These are phyloP conservation scores for Trichogramma pretiosum DNA, from an alignment of 1,140 invertebrate species.

Conservation along the genomic window DNA sequence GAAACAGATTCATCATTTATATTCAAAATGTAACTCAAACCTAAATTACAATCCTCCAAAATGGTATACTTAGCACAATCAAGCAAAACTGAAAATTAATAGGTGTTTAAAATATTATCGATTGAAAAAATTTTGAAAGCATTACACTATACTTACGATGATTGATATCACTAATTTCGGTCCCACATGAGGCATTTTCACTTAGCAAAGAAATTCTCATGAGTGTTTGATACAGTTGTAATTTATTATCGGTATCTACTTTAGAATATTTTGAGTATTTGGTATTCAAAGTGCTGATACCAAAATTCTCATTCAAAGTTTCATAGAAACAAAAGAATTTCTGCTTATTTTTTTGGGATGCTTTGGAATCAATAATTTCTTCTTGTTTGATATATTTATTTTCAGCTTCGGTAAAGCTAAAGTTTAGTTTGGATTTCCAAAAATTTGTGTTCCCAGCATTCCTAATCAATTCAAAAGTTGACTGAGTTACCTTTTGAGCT, in stretches of 20 bases:
- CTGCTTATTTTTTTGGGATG: conserved; percentile 24
- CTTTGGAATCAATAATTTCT: conserved; percentile 15
- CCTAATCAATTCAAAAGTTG: conserved; percentile 37
- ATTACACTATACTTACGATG: conserved; percentile 30
- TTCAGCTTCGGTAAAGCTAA: conserved; percentile 22
- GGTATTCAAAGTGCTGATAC: conserved; percentile 32
- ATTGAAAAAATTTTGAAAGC: conserved; percentile 4
- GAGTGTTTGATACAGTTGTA: conserved; percentile 39
- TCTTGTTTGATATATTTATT: conserved; percentile 21
- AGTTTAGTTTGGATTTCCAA: conserved; percentile 37
- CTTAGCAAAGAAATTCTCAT: conserved; percentile 38
- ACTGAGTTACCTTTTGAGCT: conserved; percentile 36
- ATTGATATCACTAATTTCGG: conserved; percentile 35
- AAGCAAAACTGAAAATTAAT: conserved; percentile 33
- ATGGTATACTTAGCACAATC: conserved; percentile 36
- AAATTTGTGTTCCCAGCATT: conserved; percentile 35
- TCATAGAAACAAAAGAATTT: conserved; percentile 44
- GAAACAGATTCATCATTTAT: conserved; percentile 22
- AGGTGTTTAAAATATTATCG: conserved; percentile 11
- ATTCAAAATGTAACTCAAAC: conserved; percentile 38
- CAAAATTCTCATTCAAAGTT: conserved; percentile 28
- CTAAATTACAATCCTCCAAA: conserved; percentile 36
- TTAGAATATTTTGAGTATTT: conserved; percentile 37
- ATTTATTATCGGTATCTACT: conserved; percentile 30
- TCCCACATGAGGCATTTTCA: conserved; percentile 37